Conservation (phyloP, 2,113 vertebrate species). For the Gracilinanus agilis region DNA sequence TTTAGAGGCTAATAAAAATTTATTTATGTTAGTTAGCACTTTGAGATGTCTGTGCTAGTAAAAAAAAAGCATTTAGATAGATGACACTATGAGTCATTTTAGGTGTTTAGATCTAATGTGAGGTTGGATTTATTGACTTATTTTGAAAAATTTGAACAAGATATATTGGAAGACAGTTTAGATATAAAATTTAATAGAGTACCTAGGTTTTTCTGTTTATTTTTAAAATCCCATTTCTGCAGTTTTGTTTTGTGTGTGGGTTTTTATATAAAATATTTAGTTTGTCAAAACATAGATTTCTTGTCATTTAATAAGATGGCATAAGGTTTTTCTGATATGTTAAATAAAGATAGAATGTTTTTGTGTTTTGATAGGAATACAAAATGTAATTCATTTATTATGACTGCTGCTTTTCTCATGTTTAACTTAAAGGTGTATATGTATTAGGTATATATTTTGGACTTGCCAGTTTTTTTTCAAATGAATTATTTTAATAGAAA, state of each 20-base stretch:
- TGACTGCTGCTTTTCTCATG: background rate
- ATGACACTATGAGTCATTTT: slow-evolving; percentile 1
- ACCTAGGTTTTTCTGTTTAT: background rate
- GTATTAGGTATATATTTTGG: background rate
- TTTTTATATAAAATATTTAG: background rate
- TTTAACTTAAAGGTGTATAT: background rate
- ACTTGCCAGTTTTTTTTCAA: background rate
- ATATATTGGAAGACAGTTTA: slow-evolving; percentile 32
- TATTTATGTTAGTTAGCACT: background rate
- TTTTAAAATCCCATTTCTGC: background rate
- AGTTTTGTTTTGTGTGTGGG: background rate
- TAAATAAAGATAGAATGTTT: background rate
- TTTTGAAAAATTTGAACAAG: slow-evolving; percentile 12
- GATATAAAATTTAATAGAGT: background rate
- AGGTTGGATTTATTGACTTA: slow-evolving; percentile 25
- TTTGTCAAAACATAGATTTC: background rate
- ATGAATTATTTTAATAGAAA: background rate
- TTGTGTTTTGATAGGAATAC: background rate
- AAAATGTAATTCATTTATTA: background rate
- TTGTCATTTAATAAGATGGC: background rate
- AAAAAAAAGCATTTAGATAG: background rate
- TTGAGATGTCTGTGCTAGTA: background rate
- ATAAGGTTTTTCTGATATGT: background rate
- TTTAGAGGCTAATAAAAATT: slow-evolving; percentile 19
- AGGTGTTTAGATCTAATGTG: slow-evolving; percentile 28